Evolutionary conservation across 2,797 vertebrate species (phyloP).

Genomic region (Furcifer pardalis): DNA sequence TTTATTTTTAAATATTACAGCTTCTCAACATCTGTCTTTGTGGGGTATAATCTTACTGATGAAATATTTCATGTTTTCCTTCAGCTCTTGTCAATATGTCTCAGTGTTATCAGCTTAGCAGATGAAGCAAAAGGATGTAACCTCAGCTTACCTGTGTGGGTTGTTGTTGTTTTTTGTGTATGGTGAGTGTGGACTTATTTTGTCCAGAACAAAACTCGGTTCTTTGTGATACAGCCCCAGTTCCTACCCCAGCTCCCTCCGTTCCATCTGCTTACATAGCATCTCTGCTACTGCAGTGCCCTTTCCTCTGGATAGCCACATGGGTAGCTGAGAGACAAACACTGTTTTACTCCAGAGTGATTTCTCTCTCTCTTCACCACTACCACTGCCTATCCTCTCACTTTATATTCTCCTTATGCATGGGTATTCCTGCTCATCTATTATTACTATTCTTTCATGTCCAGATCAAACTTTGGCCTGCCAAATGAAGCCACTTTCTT

Average conservation of each 20-base stretch:
- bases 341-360: background rate
- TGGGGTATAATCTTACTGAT: slow-evolving; percentile 86
- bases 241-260: background rate
- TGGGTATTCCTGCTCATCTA: no score
- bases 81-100: slow-evolving; percentile 86
- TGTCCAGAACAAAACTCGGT: slow-evolving; percentile 31
- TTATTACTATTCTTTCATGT: no score
- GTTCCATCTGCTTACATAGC: background rate
- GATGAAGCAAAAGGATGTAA: slow-evolving; percentile 72
- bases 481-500: no score
- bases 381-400: background rate
- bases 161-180: slow-evolving; percentile 63
- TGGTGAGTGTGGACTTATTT: slow-evolving; percentile 29
- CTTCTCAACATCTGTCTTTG: slow-evolving; percentile 86
- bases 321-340: no score
- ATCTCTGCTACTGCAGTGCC: fast-evolving
- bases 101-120: slow-evolving; percentile 82
- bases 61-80: slow-evolving; percentile 86
- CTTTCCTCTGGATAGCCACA: background rate
- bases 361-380: background rate
- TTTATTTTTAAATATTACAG: slow-evolving; percentile 85
- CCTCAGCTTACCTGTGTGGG: slow-evolving; percentile 77
- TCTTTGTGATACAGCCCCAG: background rate
- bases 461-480: no score
- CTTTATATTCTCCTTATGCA: no score